Evolutionary conservation across 2,797 vertebrate genomes (phyloP), one percentile per base, ranked within the genome.

Genomic region (Emydoidea blandingii): DNA sequence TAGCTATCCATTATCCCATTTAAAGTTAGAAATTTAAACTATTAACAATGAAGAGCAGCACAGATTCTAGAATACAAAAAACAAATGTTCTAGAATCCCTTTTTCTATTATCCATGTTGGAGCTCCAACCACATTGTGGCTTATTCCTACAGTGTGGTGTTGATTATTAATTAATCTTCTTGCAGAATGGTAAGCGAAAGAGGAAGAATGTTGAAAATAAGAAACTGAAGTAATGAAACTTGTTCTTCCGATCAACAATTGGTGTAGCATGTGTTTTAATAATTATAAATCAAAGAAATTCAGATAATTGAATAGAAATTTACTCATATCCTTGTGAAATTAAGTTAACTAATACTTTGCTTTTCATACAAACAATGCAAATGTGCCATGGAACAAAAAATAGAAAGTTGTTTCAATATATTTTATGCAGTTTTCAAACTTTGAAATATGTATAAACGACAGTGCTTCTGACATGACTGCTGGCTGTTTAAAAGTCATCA

Each of bases 401-500:
- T 41, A 83, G 72, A 80, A 92, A 97, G 72, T 7, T 91, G 47
- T 59, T 95, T 92, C 34, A 95, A 92, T 41, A 59, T 52, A 85
- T 74, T 76, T 81, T 10, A 72, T 27, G 76, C 52, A 96, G 95
- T 12, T 94, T 59, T 93, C 16, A 83, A 86, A 29, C 19, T 31
- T 15, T 85, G 78, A 76, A 76, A 81, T 44, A 54, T 68, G 65
- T 19, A 44, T 25, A 62, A 41, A 91, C 1, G 93, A 41, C 72
- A 95, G 53, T 79, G 50, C n/a, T 88, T 93, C 92, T 44, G 94
- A 87, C 27, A 83, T 2, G 86, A 1, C 3, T 95, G 83, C 53
- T 54, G 25, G 37, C 84, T 86, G 80, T 89, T 94, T 91, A 88
- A 94, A 96, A 95, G 95, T 12, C 80, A 96, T 96, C 92, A 65